phyloP scores from a whole-genome alignment of 2,888 invertebrate genomes.

The Anorthoa munda region DNA sequence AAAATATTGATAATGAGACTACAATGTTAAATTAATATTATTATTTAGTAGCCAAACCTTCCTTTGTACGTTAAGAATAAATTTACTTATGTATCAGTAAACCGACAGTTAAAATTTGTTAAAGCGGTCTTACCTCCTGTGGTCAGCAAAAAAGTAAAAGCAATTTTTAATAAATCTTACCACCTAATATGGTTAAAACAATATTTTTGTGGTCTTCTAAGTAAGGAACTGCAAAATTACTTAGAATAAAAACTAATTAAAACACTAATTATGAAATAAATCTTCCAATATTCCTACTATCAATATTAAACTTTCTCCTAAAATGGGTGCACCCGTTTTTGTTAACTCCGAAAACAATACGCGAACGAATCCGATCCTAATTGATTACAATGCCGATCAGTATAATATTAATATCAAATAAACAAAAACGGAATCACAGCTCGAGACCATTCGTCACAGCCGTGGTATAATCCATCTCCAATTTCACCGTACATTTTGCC shows the following conservation, averaged over 20 bases:
- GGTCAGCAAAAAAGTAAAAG: not conserved
- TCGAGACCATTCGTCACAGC: slow-evolving; percentile 74
- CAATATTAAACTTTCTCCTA: slow-evolving; percentile 5
- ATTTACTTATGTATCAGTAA: not conserved
- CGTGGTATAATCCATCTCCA: slow-evolving; percentile 79
- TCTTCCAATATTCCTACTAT: not conserved
- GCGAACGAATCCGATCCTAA: slow-evolving; percentile 20
- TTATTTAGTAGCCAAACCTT: not conserved
- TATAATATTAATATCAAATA: slow-evolving; percentile 63
- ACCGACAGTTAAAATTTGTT: not conserved
- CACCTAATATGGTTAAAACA: not conserved
- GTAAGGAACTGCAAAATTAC: not conserved
- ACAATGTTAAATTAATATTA: not conserved
- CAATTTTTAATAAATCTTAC: not conserved
- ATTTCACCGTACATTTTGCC: slow-evolving; percentile 63
- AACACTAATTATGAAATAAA: slow-evolving; percentile 42
- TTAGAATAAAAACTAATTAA: slow-evolving; percentile 24
- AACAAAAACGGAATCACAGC: slow-evolving; percentile 65
- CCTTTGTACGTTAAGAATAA: too few relatives aligned
- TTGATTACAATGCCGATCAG: slow-evolving; percentile 55
- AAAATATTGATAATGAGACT: not conserved
- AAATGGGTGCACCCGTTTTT: slow-evolving; percentile 32
- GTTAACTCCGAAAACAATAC: slow-evolving; percentile 3
- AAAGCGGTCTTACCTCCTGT: not conserved
- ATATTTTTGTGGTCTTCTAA: not conserved